Percentiles rank a stretch among this genome's conserved stretches.
Conservation (phyloP, 2,888 invertebrate genomes). For the Congeria kusceri region DNA sequence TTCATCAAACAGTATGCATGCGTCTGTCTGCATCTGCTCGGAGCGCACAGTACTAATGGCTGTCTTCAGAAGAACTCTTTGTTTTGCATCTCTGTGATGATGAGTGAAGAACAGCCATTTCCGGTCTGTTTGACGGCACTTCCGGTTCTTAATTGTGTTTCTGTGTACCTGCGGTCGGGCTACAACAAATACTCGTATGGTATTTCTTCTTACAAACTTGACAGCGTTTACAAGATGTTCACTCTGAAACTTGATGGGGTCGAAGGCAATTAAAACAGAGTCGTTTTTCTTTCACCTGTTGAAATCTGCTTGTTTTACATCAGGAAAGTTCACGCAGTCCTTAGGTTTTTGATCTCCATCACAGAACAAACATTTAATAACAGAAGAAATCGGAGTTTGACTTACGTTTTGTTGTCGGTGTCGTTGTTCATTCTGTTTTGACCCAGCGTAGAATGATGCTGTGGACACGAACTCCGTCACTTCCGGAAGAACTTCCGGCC, state of each 20-base stretch:
- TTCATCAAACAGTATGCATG: conserved; percentile 47
- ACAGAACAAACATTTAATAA: conserved; percentile 13
- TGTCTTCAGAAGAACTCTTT: not conserved
- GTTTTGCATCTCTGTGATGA: not conserved
- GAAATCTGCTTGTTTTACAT: conserved; percentile 1
- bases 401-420: not conserved
- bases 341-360: conserved; percentile 3
- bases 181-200: conserved; percentile 25
- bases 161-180: not conserved
- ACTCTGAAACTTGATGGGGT: conserved; percentile 22
- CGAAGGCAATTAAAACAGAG: conserved; percentile 40
- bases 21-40: not conserved
- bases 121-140: too few species aligned
- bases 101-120: not conserved
- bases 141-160: too few species aligned
- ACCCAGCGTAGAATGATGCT: not conserved
- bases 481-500: not conserved
- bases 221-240: conserved; percentile 19
- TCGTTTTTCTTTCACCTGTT: conserved; percentile 15
- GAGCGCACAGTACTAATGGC: not conserved
- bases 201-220: conserved; percentile 25
- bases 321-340: not conserved
- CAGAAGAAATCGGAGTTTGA: not conserved
- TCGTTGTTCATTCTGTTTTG: not conserved
- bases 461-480: not conserved